Evolutionary conservation across 2,113 vertebrate genomes (phyloP).

Genomic region (Paralichthys olivaceus): DNA sequence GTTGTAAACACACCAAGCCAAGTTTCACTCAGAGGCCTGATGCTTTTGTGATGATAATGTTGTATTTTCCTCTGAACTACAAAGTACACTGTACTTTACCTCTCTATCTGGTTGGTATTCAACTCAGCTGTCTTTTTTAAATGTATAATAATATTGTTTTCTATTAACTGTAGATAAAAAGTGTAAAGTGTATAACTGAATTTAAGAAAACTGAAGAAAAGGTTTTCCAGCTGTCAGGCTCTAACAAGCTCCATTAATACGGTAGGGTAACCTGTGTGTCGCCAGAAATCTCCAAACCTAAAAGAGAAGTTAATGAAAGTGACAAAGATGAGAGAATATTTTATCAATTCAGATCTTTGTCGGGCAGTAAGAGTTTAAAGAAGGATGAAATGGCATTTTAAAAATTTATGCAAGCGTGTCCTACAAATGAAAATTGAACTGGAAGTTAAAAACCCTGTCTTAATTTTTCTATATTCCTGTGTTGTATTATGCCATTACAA

Average conservation of each 20-base stretch:
- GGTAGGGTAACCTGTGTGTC: not conserved
- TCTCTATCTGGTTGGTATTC: not conserved
- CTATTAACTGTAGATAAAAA: too few relatives aligned
- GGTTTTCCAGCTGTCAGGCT: too few relatives aligned
- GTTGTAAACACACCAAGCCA: not conserved
- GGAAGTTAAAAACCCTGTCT: too few relatives aligned
- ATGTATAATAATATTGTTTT: too few relatives aligned
- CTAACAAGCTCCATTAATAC: not conserved
- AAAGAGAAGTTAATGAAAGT: not conserved
- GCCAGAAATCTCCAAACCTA: not conserved
- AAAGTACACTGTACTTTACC: not conserved
- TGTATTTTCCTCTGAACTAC: not conserved
- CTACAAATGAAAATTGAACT: too few relatives aligned
- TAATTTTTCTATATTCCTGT: too few relatives aligned
- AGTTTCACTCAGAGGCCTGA: not conserved
- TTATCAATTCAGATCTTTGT: not conserved
- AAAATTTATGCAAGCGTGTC: too few relatives aligned
- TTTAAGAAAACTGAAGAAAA: too few relatives aligned
- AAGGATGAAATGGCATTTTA: too few relatives aligned
- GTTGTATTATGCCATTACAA: too few relatives aligned
- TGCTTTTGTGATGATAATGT: not conserved
- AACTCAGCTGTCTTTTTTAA: not conserved
- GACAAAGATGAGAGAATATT: not conserved
- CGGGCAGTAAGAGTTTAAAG: too few relatives aligned
- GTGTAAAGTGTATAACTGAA: too few relatives aligned